Evolutionary conservation across 1,140 invertebrate genomes (phyloP).

Genomic region (Triops longicaudatus): DNA sequence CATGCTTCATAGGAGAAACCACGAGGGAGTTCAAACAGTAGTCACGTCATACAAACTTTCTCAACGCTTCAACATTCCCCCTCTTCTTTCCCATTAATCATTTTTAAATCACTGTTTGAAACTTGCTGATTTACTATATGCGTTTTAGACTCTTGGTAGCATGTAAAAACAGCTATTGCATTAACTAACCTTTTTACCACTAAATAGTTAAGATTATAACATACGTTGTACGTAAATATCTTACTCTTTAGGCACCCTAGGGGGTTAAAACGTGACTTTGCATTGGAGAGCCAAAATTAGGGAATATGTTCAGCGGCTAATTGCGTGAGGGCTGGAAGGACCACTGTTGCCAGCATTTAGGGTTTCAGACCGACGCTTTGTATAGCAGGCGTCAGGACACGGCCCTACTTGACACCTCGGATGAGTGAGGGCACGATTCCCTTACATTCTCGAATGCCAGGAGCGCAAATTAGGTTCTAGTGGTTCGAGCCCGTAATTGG

Average conservation of each 20-base stretch:
- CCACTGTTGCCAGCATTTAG: background rate
- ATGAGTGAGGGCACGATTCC: background rate
- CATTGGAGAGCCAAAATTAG: background rate
- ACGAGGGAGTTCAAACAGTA: background rate
- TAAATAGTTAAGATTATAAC: too few relatives aligned
- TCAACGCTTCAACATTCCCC: too few relatives aligned
- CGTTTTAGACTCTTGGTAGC: too few relatives aligned
- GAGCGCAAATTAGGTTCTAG: background rate
- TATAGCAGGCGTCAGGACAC: background rate
- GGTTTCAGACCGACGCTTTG: background rate
- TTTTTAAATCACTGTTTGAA: too few relatives aligned
- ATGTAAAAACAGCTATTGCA: too few relatives aligned
- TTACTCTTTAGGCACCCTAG: background rate
- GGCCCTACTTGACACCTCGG: background rate
- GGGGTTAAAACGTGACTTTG: conserved; percentile 5
- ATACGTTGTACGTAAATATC: background rate
- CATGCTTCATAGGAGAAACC: background rate
- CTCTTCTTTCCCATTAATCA: too few relatives aligned
- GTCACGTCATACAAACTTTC: too few relatives aligned
- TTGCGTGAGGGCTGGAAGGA: background rate
- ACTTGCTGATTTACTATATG: too few relatives aligned
- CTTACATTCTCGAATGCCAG: background rate
- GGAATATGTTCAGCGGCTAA: conserved; percentile 1
- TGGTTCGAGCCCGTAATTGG: background rate
- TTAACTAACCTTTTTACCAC: too few relatives aligned